phyloP scores from a whole-genome alignment of 2,888 invertebrate genomes.

The Gastracanthus pulcherrimus region DNA sequence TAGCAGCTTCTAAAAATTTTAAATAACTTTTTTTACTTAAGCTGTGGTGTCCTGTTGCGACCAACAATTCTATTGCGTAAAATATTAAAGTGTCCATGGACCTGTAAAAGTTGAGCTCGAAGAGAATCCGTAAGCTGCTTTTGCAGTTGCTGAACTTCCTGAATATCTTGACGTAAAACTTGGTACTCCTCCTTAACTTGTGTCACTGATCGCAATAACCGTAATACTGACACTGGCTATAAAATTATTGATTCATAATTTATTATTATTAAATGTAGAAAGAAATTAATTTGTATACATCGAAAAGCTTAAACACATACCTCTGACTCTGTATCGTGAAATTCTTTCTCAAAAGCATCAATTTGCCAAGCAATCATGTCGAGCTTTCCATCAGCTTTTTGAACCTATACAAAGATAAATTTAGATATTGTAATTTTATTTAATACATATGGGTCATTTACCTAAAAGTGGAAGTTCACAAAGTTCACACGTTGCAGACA shows the following conservation, averaged over 20 bases:
- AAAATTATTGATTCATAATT: conserved; percentile 37
- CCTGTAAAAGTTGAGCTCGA: conserved; percentile 84
- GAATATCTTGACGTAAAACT: conserved; percentile 87
- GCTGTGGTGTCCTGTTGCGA: conserved; percentile 68
- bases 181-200: conserved; percentile 88
- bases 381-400: conserved; percentile 85
- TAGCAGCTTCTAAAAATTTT: conserved; percentile 38
- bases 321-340: conserved; percentile 79
- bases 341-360: conserved; percentile 84
- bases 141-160: conserved; percentile 89
- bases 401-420: conserved; percentile 80
- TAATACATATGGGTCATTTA: no score
- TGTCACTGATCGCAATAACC: conserved; percentile 87
- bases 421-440: no score
- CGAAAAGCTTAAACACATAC: conserved; percentile 66
- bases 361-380: conserved; percentile 87
- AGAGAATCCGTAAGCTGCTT: conserved; percentile 88
- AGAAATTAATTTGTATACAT: conserved; percentile 2
- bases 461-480: no score
- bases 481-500: no score
- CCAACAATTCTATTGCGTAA: conserved; percentile 85
- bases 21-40: conserved; percentile 65
- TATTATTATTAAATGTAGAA: conserved; percentile 4
- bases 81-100: conserved; percentile 87
- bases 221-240: conserved; percentile 82